A percentile compares a stretch with the other conserved stretches of the same genome.
Conservation (phyloP, 2,113 vertebrate species). For the Numida meleagris region DNA sequence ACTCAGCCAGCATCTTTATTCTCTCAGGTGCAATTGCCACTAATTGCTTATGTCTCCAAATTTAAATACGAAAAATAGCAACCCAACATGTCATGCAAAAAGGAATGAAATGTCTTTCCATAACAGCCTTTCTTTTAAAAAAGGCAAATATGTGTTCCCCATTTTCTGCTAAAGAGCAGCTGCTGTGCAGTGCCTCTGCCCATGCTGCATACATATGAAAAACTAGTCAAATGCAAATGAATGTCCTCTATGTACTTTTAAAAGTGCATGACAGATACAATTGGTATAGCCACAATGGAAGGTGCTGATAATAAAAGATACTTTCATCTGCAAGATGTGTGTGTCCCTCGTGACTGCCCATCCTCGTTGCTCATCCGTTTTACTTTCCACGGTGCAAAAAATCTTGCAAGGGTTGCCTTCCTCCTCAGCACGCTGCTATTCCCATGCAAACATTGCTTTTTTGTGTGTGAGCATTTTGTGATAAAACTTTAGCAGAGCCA, state of each 20-base stretch:
- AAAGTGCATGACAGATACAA: neutral
- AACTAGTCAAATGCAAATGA: neutral
- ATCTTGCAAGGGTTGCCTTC: neutral
- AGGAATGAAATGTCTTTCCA: neutral
- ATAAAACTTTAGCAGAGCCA: neutral
- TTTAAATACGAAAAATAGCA: neutral
- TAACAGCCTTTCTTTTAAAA: neutral
- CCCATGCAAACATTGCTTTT: neutral
- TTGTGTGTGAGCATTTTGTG: neutral
- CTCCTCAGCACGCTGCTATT: neutral
- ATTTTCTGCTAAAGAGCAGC: neutral
- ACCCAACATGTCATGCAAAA: neutral
- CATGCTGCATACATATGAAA: neutral
- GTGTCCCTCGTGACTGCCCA: neutral
- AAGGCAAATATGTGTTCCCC: neutral
- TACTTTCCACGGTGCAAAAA: neutral
- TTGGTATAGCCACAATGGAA: neutral
- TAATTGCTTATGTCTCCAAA: slow-evolving; percentile 2
- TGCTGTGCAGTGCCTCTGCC: neutral
- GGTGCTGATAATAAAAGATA: neutral
- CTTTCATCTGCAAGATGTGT: neutral
- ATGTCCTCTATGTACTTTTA: neutral
- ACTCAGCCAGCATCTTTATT: neutral
- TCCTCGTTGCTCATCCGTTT: neutral
- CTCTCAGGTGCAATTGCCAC: neutral